Conservation (phyloP, 2,888 invertebrate species). For the Dolichomitus sp. region DNA sequence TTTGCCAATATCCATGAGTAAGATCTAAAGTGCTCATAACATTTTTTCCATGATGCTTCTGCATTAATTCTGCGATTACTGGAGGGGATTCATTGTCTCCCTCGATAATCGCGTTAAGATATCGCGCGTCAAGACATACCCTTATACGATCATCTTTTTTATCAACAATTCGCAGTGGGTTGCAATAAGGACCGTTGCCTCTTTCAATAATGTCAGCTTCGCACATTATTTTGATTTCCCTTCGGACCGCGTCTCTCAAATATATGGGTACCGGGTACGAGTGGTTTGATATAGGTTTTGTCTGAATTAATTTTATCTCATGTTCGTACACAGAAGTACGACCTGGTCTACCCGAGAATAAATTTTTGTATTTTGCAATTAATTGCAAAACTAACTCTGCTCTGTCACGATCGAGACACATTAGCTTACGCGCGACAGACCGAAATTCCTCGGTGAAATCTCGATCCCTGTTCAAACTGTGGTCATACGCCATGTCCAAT, state of each 20-base stretch:
- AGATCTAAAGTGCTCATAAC: constrained; percentile 33
- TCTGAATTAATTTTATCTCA: constrained; percentile 17
- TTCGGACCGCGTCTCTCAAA: constrained; percentile 10
- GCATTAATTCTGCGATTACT: constrained; percentile 52
- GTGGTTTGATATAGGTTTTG: constrained; percentile 24
- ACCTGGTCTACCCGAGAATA: constrained; percentile 31
- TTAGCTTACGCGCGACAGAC: constrained; percentile 28
- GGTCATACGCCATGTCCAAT: background rate
- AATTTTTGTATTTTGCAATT: background rate
- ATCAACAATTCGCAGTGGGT: constrained; percentile 26
- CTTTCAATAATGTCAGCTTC: constrained; percentile 38
- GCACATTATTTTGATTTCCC: constrained; percentile 35
- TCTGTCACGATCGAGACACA: constrained; percentile 26
- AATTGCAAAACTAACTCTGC: constrained; percentile 13
- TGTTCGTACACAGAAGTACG: constrained; percentile 42
- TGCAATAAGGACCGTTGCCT: constrained; percentile 40
- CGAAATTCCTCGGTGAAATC: constrained; percentile 64
- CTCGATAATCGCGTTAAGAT: constrained; percentile 15
- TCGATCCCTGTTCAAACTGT: constrained; percentile 59
- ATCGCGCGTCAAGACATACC: constrained; percentile 41
- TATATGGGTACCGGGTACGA: constrained; percentile 42
- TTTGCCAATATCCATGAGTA: constrained; percentile 42
- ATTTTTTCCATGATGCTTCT: constrained; percentile 40
- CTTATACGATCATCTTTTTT: constrained; percentile 38
- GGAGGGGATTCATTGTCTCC: constrained; percentile 32